These are phyloP conservation scores for Drosophila azteca DNA, from an alignment of 1,140 invertebrate species.

Conservation along the genomic window DNA sequence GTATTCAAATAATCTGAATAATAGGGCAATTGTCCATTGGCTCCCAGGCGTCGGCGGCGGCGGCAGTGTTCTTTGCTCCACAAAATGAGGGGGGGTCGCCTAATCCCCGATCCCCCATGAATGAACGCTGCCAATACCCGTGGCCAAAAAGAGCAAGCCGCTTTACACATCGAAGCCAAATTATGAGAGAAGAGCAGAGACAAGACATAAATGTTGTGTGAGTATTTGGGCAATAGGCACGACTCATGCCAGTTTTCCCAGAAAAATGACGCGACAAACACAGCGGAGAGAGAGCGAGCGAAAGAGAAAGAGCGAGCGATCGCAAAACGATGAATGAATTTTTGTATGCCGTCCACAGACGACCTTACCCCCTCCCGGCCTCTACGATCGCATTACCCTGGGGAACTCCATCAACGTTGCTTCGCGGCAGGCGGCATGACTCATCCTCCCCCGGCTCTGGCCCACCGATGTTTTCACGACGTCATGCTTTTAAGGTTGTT, in stretches of 20 bases:
- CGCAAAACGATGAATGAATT: slow-evolving; percentile 42
- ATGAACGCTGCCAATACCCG: no score
- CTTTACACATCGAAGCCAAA: slow-evolving; percentile 2
- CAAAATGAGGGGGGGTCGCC: slow-evolving; percentile 4
- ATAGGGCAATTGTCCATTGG: slow-evolving; percentile 53
- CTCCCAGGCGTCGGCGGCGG: not conserved
- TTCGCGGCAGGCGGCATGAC: slow-evolving; percentile 36
- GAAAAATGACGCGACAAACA: slow-evolving; percentile 66
- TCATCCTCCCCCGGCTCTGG: slow-evolving; percentile 30
- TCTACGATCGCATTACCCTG: slow-evolving; percentile 22
- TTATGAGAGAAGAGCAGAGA: slow-evolving; percentile 19
- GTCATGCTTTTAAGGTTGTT: slow-evolving; percentile 63
- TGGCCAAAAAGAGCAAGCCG: no score
- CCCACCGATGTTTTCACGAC: slow-evolving; percentile 35
- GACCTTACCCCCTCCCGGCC: slow-evolving; percentile 49
- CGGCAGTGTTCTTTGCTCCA: slow-evolving; percentile 15
- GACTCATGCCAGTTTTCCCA: slow-evolving; percentile 73
- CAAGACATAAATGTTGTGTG: not conserved
- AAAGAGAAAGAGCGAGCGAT: slow-evolving; percentile 18
- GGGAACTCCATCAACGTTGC: slow-evolving; percentile 61
- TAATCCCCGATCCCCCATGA: no score
- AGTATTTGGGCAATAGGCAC: slow-evolving; percentile 2
- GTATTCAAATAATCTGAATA: slow-evolving; percentile 59
- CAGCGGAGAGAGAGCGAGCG: not conserved
- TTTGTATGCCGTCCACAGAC: slow-evolving; percentile 50